phyloP scores from a whole-genome alignment of 1,140 invertebrate species.

The Calliphora vicina region DNA sequence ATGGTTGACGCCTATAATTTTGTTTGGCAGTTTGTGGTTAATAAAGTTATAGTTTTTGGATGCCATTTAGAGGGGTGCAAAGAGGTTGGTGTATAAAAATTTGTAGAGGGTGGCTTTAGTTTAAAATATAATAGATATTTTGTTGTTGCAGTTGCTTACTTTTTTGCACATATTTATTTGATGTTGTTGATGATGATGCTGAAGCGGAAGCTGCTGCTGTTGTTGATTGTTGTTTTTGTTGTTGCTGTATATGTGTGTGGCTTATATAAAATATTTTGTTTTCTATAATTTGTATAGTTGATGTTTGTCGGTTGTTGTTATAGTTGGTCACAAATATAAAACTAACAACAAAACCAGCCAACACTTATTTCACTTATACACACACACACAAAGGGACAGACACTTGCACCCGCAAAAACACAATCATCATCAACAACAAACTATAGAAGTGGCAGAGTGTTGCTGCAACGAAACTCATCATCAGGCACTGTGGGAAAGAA shows the following conservation, averaged over 20 bases:
- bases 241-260: not conserved
- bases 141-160: not conserved
- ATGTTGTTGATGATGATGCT: not conserved
- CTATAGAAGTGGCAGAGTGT: not conserved
- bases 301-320: not conserved
- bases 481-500: not conserved
- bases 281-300: conserved; percentile 10
- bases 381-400: too few relatives aligned
- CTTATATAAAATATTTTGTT: not conserved
- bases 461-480: not conserved
- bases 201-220: not conserved
- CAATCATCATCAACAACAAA: not conserved
- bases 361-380: not conserved
- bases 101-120: not conserved
- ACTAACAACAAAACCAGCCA: not conserved
- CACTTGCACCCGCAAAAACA: not conserved
- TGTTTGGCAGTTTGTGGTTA: conserved; percentile 11
- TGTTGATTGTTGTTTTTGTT: not conserved
- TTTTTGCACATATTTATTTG: not conserved
- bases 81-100: not conserved
- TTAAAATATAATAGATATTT: conserved; percentile 2
- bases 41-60: conserved; percentile 2
- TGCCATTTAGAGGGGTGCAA: not conserved
- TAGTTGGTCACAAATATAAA: not conserved
- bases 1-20: conserved; percentile 27